These are phyloP conservation scores for Cyclargus thomasi DNA, from an alignment of 1,140 invertebrate species.

Conservation along the genomic window DNA sequence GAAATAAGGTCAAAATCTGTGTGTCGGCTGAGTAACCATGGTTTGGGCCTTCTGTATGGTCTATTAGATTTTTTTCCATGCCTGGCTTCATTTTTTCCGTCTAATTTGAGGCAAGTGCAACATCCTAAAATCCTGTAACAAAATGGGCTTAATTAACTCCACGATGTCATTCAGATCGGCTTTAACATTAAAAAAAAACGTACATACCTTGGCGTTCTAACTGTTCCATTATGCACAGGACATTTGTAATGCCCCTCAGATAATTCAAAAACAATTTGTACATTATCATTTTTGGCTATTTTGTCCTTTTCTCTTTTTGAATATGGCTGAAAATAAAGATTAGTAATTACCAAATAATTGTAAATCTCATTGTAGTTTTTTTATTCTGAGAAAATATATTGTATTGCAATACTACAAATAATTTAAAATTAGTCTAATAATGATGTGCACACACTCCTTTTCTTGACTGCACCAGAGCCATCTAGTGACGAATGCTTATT, in stretches of 20 bases:
- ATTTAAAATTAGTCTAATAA: too few species aligned
- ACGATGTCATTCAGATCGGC: too few species aligned
- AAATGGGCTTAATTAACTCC: not conserved
- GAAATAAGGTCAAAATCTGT: slow-evolving; percentile 64
- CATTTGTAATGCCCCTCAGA: slow-evolving; percentile 61
- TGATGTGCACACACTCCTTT: too few species aligned
- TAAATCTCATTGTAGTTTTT: not conserved
- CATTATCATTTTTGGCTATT: slow-evolving; percentile 40
- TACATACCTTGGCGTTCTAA: slow-evolving; percentile 54
- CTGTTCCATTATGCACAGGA: slow-evolving; percentile 49
- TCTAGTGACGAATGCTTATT: too few species aligned
- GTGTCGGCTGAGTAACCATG: slow-evolving; percentile 60
- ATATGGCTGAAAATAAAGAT: slow-evolving; percentile 44
- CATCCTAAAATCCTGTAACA: slow-evolving; percentile 44
- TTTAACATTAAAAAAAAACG: too few species aligned
- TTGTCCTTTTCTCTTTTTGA: slow-evolving; percentile 40
- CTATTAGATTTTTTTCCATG: slow-evolving; percentile 50
- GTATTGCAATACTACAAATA: too few species aligned
- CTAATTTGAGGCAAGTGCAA: slow-evolving; percentile 59
- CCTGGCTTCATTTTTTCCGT: slow-evolving; percentile 30
- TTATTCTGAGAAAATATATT: too few species aligned
- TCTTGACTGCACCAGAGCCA: too few species aligned
- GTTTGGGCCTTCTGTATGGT: slow-evolving; percentile 58
- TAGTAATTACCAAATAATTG: slow-evolving; percentile 3
- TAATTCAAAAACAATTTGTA: slow-evolving; percentile 57